Evolutionary conservation across 1,140 invertebrate species (phyloP).

Genomic region (Drosophila trapezifrons): DNA sequence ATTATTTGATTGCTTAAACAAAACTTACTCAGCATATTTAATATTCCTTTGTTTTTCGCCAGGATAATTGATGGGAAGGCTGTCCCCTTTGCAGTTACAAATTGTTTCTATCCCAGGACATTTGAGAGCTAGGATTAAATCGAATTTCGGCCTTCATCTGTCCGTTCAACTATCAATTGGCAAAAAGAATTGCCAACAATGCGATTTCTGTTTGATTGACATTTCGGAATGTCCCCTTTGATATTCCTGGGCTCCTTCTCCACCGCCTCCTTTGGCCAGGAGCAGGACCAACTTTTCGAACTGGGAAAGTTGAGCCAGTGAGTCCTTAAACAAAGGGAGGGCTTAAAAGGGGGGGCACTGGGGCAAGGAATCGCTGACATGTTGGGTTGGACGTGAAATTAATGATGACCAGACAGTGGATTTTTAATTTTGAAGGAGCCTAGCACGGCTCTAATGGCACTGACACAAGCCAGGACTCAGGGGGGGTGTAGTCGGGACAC

Average conservation of each 20-base stretch:
- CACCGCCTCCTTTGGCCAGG: background rate
- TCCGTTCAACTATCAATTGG: conserved; percentile 16
- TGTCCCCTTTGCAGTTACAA: background rate
- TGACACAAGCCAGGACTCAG: conserved; percentile 34
- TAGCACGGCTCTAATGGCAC: conserved; percentile 28
- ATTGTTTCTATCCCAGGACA: no score
- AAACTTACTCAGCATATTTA: no score
- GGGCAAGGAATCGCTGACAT: conserved; percentile 8
- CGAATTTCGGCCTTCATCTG: background rate
- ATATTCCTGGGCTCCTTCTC: conserved; percentile 11
- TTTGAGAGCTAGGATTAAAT: background rate
- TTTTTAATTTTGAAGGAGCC: conserved; percentile 53
- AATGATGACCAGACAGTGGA: conserved; percentile 72
- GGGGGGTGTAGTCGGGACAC: no score
- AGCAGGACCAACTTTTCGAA: conserved; percentile 11
- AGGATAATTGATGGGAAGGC: background rate
- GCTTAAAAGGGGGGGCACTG: background rate
- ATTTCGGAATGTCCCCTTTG: conserved; percentile 34
- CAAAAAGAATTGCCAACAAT: conserved; percentile 24
- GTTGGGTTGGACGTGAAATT: conserved; percentile 48
- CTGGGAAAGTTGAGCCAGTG: conserved; percentile 2
- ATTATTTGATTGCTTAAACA: no score
- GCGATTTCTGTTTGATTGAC: conserved; percentile 42
- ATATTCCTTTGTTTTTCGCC: no score
- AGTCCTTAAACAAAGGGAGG: conserved; percentile 1